Base-by-base conservation (phyloP, 2,888 invertebrate genomes). In the Drosophila nigricruria region DNA sequence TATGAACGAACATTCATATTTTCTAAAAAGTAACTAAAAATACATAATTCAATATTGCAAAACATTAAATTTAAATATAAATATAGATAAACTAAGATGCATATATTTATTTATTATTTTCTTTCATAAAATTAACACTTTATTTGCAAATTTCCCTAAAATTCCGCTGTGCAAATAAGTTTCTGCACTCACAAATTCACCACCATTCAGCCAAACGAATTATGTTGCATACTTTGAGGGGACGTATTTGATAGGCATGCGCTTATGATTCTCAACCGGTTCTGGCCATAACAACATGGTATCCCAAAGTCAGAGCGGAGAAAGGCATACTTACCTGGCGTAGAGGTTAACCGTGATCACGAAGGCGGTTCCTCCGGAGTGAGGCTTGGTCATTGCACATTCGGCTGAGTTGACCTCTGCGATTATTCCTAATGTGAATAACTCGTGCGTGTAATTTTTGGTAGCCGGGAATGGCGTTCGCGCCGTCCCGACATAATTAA, bases 401-500 rank as follows among this genome's bases (percentile, higher is more conserved):
- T 90, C 93, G 95, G 94, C 94, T 93, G 94, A 94, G 95, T 94
- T 96, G 96, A 96, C 95, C 94, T 94, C 94, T 95, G 95, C 95
- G 95, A 95, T 95, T 95, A 94, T 94, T 94, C 95, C 95, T 95
- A 95, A 95, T 94, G 95, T 94, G 95, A 95, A 94, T 95, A 95
- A 95, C 95, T 95, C 95, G 95, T 95, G 94, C 94, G 95, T 94
- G 94, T 92, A 94, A 94, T 94, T 94, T 94, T 94, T 94, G 94
- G 93, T 94, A 94, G 94, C 94, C 94, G 94, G 94, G 94, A 94
- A 94, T 94, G 92, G 94, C 94, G 94, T 94, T 91, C 94, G 94
- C 94, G 94, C 94, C 94, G 93, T 94, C 94, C 94, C 94, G 94
- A 94, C 82, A 43, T 86, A 5, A 0, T 10, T n/a, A 23, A 40